A percentile compares a stretch with the other conserved stretches of the same genome.
These are phyloP conservation scores for Apotomis betuletana DNA, from an alignment of 2,888 invertebrate genomes.

Conservation along the genomic window DNA sequence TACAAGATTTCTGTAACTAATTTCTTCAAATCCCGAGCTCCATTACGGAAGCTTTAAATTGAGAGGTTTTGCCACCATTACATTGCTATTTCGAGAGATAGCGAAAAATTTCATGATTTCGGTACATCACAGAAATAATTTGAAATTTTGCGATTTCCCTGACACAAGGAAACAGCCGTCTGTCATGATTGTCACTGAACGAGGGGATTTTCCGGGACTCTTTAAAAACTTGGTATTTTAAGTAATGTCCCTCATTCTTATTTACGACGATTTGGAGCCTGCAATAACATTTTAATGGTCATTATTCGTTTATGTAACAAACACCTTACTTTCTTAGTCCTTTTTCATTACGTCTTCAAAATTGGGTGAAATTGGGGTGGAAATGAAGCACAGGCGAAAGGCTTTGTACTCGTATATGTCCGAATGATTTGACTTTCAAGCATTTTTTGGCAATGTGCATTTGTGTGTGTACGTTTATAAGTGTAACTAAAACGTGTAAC, in stretches of 20 bases:
- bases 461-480: too few species aligned
- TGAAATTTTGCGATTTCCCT: slow-evolving; percentile 12
- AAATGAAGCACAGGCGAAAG: too few species aligned
- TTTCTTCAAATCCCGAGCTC: slow-evolving; percentile 17
- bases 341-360: too few species aligned
- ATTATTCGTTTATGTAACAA: too few species aligned
- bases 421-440: too few species aligned
- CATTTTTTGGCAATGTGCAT: too few species aligned
- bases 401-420: too few species aligned
- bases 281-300: too few species aligned
- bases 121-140: slow-evolving; percentile 25
- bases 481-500: too few species aligned
- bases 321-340: too few species aligned
- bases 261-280: too few species aligned
- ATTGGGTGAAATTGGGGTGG: too few species aligned
- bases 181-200: slow-evolving; percentile 11
- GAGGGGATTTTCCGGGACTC: slow-evolving; percentile 5
- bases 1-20: slow-evolving; percentile 10
- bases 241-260: not conserved
- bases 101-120: slow-evolving; percentile 2
- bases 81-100: slow-evolving; percentile 4
- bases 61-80: slow-evolving; percentile 15
- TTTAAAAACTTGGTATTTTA: slow-evolving; percentile 1
- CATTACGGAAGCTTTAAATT: slow-evolving; percentile 15
- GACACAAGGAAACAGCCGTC: not conserved